Percentiles rank a stretch among this genome's conserved stretches.
phyloP scores from a whole-genome alignment of 1,140 invertebrate species.

The Melanaphis sacchari region DNA sequence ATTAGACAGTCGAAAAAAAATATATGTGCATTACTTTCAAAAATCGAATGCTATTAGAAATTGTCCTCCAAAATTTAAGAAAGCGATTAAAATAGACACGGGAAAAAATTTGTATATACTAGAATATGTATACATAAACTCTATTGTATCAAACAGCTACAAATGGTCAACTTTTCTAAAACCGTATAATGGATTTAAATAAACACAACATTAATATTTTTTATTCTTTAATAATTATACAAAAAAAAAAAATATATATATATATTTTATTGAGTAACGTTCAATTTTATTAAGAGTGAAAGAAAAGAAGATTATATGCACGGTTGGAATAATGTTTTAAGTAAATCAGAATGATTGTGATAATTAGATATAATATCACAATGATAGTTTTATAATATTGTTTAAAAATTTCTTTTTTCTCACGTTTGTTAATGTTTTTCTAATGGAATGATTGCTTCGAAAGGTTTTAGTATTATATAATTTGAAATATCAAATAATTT shows the following conservation, averaged over 20 bases:
- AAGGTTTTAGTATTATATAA: background rate
- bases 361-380: background rate
- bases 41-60: background rate
- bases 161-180: background rate
- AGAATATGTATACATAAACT: background rate
- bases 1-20: background rate
- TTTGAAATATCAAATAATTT: background rate
- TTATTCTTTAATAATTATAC: background rate
- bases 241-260: too few relatives aligned
- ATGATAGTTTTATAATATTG: background rate
- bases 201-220: background rate
- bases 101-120: background rate
- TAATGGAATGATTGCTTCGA: background rate
- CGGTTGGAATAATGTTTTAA: background rate
- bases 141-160: background rate
- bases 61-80: background rate
- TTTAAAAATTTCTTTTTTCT: background rate
- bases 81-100: background rate
- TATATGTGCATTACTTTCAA: background rate
- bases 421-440: background rate
- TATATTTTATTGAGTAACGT: too few relatives aligned
- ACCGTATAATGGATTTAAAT: background rate
- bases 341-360: background rate
- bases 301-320: background rate
- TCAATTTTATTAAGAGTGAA: background rate